phyloP scores from a whole-genome alignment of 2,888 invertebrate genomes.

The Willowsia nigromaculata region DNA sequence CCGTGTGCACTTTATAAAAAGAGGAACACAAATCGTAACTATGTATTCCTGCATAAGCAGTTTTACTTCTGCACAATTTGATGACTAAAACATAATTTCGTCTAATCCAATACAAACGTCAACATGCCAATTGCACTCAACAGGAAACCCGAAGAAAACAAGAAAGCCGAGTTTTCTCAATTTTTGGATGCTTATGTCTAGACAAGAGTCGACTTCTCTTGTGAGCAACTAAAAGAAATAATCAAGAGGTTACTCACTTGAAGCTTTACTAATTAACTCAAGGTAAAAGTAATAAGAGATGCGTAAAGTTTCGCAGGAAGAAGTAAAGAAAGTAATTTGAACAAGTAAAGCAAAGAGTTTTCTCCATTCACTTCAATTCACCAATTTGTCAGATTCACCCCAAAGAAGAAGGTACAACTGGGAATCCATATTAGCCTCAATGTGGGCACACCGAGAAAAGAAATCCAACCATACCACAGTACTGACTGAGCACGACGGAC shows the following conservation, averaged over 20 bases:
- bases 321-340: neutral
- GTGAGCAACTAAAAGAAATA: neutral
- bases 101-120: too few species aligned
- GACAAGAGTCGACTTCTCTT: neutral
- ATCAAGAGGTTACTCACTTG: neutral
- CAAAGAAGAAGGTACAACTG: neutral
- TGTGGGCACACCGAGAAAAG: slow-evolving; percentile 69
- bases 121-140: too few species aligned
- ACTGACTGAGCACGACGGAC: slow-evolving; percentile 46
- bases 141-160: neutral
- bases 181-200: too few species aligned
- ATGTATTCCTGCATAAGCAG: too few species aligned
- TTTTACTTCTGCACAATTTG: too few species aligned
- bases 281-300: slow-evolving; percentile 14
- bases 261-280: neutral
- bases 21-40: too few species aligned
- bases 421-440: neutral
- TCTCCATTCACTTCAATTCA: slow-evolving; percentile 3
- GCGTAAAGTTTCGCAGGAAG: neutral
- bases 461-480: slow-evolving; percentile 29
- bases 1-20: too few species aligned
- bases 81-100: too few species aligned
- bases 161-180: neutral
- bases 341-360: neutral
- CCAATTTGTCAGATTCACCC: slow-evolving; percentile 54